Conservation (phyloP, 2,888 invertebrate species). For the Brenthis hecate region DNA sequence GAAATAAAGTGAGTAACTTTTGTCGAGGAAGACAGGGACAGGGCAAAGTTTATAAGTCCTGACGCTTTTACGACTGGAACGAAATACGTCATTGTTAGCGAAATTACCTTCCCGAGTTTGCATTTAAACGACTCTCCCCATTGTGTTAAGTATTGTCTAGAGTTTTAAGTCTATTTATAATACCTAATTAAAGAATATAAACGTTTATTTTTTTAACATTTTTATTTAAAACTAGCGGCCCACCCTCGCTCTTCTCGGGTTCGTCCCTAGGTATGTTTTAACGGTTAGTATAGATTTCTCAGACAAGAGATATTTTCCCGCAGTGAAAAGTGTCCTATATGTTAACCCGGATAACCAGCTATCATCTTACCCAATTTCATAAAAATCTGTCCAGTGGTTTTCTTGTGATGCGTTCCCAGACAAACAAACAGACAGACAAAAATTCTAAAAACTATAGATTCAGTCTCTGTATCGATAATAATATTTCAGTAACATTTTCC, state of each 20-base stretch:
- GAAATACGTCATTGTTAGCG: conserved; percentile 45
- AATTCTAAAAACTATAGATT: no score
- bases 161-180: conserved; percentile 35
- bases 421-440: no score
- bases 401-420: no score
- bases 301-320: no score
- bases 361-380: no score
- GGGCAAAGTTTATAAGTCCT: conserved; percentile 41
- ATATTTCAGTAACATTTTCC: no score
- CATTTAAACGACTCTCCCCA: conserved; percentile 38
- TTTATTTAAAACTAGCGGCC: background rate
- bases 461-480: no score
- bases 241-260: background rate
- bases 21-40: conserved; percentile 25
- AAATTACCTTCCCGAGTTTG: conserved; percentile 41
- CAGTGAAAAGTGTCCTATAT: no score
- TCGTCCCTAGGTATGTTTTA: no score
- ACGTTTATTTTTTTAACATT: background rate
- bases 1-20: conserved; percentile 25
- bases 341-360: no score
- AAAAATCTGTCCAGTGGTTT: no score
- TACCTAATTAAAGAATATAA: conserved; percentile 27
- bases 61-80: conserved; percentile 40
- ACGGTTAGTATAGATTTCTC: no score
- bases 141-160: conserved; percentile 34